Evolutionary conservation across 2,797 vertebrate species (phyloP).

Genomic region (Nasua narica): DNA sequence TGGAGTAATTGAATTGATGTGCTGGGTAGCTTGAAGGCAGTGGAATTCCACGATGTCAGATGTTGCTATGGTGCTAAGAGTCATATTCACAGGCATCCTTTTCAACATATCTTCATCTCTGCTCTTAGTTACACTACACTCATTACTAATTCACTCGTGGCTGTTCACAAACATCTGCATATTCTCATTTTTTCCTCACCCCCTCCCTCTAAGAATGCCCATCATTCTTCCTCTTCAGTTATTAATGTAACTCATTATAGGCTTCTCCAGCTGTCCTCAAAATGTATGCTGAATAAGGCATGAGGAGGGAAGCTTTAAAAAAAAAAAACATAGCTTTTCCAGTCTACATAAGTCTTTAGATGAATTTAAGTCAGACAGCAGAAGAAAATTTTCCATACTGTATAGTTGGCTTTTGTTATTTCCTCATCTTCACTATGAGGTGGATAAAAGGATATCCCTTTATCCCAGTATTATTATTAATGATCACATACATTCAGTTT

Average conservation of each 20-base stretch:
- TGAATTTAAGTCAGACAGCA: constrained; percentile 26
- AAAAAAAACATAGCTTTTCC: constrained; percentile 74
- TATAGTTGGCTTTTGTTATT: not conserved
- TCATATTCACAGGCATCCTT: constrained; percentile 59
- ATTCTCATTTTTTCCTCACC: constrained; percentile 64
- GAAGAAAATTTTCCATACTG: not conserved
- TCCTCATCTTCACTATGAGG: not conserved
- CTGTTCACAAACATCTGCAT: constrained; percentile 72
- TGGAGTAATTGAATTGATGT: constrained; percentile 63
- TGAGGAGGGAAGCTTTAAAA: constrained; percentile 77
- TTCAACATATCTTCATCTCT: constrained; percentile 61
- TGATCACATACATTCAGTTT: not conserved
- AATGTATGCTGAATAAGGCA: constrained; percentile 80
- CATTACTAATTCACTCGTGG: constrained; percentile 70
- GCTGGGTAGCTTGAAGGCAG: constrained; percentile 53
- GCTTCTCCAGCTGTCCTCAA: constrained; percentile 75
- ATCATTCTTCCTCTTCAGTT: constrained; percentile 71
- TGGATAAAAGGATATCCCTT: not conserved
- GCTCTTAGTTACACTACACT: constrained; percentile 44
- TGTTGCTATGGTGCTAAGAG: constrained; percentile 48
- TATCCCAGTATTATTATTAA: not conserved
- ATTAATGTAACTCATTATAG: constrained; percentile 75
- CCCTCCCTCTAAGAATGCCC: constrained; percentile 75
- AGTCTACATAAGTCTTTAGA: constrained; percentile 72
- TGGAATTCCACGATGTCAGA: constrained; percentile 44